A percentile compares a stretch with the other conserved stretches of the same genome.
These are phyloP conservation scores for Hemicrepidius hirtus DNA, from an alignment of 2,888 invertebrate species.

Conservation along the genomic window DNA sequence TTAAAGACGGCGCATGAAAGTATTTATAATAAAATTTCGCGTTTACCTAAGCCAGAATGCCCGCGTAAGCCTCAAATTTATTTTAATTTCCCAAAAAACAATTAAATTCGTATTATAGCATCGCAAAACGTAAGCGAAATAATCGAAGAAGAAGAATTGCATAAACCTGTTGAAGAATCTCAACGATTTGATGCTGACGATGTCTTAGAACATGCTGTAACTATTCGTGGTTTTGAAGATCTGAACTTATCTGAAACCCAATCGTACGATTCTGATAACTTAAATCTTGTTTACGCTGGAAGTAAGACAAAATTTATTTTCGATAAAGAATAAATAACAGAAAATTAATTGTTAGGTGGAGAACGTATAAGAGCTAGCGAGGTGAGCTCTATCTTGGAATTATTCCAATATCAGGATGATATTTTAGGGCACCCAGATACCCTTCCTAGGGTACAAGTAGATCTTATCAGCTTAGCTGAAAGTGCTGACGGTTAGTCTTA, in stretches of 20 bases:
- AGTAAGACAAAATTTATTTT: neutral
- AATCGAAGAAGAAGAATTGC: neutral
- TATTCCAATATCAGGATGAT: no score
- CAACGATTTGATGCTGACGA: neutral
- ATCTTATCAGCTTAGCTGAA: no score
- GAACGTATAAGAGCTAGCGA: neutral
- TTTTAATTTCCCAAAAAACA: neutral
- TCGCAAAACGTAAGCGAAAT: no score
- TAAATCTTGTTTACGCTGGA: neutral
- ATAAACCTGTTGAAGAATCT: no score
- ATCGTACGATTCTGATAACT: neutral
- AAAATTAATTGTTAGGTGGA: no score
- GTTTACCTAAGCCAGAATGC: conserved; percentile 37
- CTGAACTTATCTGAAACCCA: neutral
- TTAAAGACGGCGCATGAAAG: conserved; percentile 69
- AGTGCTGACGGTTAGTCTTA: no score
- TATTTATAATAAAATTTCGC: conserved; percentile 61
- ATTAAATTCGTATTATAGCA: no score
- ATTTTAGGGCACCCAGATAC: no score
- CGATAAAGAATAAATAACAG: no score
- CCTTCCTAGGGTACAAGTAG: no score
- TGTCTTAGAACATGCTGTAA: neutral
- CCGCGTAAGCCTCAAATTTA: neutral
- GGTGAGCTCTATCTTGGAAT: neutral
- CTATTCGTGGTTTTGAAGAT: neutral